Evolutionary conservation across 2,888 invertebrate species (phyloP), one percentile per base, ranked within the genome.

Genomic region (Troides aeacus): DNA sequence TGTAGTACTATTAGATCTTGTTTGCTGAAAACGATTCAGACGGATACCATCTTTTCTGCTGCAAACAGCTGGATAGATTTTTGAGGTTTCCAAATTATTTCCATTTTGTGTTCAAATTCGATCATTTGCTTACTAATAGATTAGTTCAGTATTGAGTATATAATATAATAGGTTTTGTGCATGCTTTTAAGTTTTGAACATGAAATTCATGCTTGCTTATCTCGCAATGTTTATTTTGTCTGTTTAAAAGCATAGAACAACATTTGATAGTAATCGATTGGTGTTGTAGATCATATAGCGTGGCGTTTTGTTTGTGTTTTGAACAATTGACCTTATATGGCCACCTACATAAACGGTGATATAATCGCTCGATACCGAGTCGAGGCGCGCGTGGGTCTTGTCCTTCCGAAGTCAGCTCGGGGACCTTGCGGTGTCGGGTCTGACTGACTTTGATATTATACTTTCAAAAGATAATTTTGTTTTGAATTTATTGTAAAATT

Each of bases 261-360:
- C 36, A 5, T 18, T 50, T 53, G 24, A 56, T 57, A n/a, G 57
- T 39, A 39, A 56, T 74, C 70, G 68, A 77, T 74, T 73, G 77
- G 73, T 76, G 76, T 79, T 75, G 75, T 75, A 72, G 74, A 73
- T 72, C 75, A 74, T 72, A 71, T 72, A 72, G 71, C 63, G 71
- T 64, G 66, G 53, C 66, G 64, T 78, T 82, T 15, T 74, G 74
- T 74, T 76, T 77, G 73, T 77, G 74, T 85, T 87, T 85, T 83
- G 80, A 86, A 86, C 88, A 90, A 79, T 91, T 90, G 89, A 88
- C 90, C 90, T 91, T 90, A 90, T 91, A 91, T 85, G 90, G 91
- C 89, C 88, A 88, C 91, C 90, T 90, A 91, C 91, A 87, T 87
- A 84, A 84, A 81, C 85, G 88, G 87, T 90, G 90, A 90, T 90